Evolutionary conservation across 1,140 invertebrate genomes (phyloP), one percentile per base, ranked within the genome.

Genomic region (Scaptodrosophila lebanonensis): DNA sequence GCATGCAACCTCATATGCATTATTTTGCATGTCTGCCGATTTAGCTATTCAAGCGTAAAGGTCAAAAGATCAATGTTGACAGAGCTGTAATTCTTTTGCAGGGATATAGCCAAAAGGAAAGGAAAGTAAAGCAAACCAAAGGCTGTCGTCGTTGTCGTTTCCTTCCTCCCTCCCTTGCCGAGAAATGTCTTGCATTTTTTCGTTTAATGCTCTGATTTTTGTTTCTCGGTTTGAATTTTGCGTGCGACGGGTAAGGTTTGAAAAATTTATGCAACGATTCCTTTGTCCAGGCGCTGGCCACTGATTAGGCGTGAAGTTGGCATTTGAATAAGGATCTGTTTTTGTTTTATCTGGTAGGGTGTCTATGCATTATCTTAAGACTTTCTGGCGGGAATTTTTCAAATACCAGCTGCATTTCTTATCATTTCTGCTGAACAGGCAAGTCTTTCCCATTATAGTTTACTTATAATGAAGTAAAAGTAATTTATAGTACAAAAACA

Each of bases 11-110:
- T 77, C 73, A 65, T 69, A 61, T 79, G 75, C 75, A 82, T 79
- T 79, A 79, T 82, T 79, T 79, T 79, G 75, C 75, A 82, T 79
- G 75, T 82, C 75, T 73, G 68, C 56, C 75, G 75, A 79, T 72
- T 73, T 63, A 57, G 69, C 51, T 60, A 63, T 67, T 79, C 75
- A 75, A 42, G 69, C 75, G 69, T 59, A 75, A 79, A 79, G 75
- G 75, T 79, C 75, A 79, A 79, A 76, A 82, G 75, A 79, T 82
- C 75, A 79, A 58, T 65, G 75, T 62, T 66, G 66, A 69, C 73
- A 63, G 32, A 58, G 52, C 32, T 56, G 57, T 58, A 54, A 54
- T 56, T 66, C 59, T 25, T 18, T 9, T 12, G 27, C 33, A 27
- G 43, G 17, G 25, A 33, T 8, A 33, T n/a, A 47, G 15, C 8